phyloP scores from a whole-genome alignment of 2,888 invertebrate genomes.

The Melolontha melolontha region DNA sequence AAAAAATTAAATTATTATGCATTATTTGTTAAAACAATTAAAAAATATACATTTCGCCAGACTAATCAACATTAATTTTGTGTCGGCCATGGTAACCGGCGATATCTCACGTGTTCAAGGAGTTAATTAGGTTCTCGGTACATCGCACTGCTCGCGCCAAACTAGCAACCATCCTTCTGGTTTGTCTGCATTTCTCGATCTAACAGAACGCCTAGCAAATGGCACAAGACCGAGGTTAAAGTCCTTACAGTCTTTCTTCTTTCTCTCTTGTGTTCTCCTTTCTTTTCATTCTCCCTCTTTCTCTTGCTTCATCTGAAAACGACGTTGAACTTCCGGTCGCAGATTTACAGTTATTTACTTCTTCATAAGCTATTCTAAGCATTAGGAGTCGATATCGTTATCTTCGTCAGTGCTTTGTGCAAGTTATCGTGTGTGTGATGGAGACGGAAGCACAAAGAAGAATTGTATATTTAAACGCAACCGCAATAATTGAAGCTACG shows the following conservation, averaged over 20 bases:
- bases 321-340: constrained; percentile 45
- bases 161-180: constrained; percentile 41
- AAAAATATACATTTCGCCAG: constrained; percentile 10
- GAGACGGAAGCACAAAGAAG: constrained; percentile 25
- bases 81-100: constrained; percentile 14
- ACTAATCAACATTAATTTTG: constrained; percentile 11
- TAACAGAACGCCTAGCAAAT: constrained; percentile 45
- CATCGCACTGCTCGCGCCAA: constrained; percentile 30
- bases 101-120: constrained; percentile 11
- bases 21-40: not conserved
- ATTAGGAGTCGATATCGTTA: constrained; percentile 19
- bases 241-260: constrained; percentile 29
- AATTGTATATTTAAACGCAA: constrained; percentile 36
- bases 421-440: not conserved
- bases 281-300: not conserved
- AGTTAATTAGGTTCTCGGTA: constrained; percentile 35
- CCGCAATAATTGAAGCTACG: constrained; percentile 41
- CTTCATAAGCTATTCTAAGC: constrained; percentile 44
- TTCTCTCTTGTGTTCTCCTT: not conserved
- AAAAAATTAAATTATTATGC: constrained; percentile 1
- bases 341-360: constrained; percentile 44
- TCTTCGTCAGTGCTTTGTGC: not conserved
- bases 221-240: constrained; percentile 45
- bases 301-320: constrained; percentile 30
- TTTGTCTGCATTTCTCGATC: constrained; percentile 43